Evolutionary conservation across 2,888 invertebrate genomes (phyloP).

Genomic region (Germaria angustata): DNA sequence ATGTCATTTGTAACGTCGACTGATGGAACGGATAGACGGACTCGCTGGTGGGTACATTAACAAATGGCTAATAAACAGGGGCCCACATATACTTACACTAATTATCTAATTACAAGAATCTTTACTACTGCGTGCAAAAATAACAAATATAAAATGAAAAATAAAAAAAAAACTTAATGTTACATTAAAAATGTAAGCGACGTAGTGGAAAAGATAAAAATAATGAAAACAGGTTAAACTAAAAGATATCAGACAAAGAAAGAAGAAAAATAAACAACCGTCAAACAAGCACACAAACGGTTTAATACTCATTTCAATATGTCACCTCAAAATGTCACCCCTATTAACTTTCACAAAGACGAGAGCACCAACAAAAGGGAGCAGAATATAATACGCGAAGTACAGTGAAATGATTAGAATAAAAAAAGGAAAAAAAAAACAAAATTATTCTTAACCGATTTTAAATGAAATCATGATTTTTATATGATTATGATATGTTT

Average conservation of each 20-base stretch:
- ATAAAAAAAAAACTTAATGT: constrained; percentile 23
- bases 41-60: constrained; percentile 11
- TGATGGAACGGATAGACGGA: constrained; percentile 36
- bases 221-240: constrained; percentile 26
- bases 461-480: too few species aligned
- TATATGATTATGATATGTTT: too few species aligned
- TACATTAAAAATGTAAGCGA: constrained; percentile 19
- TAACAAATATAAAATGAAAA: not conserved
- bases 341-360: constrained; percentile 56
- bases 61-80: constrained; percentile 1
- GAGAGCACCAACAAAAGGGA: not conserved
- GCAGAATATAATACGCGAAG: not conserved
- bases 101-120: constrained; percentile 61
- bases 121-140: constrained; percentile 34
- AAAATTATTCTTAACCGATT: too few species aligned
- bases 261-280: not conserved
- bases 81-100: constrained; percentile 33
- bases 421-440: too few species aligned
- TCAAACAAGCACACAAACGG: constrained; percentile 45
- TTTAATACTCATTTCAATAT: constrained; percentile 67
- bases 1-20: constrained; percentile 53
- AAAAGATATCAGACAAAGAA: not conserved
- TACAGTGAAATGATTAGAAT: constrained; percentile 32
- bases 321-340: constrained; percentile 66
- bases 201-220: constrained; percentile 15